A percentile compares a stretch with the other conserved stretches of the same genome.
Conservation (phyloP, 2,888 invertebrate species). For the Cheilosia soror region DNA sequence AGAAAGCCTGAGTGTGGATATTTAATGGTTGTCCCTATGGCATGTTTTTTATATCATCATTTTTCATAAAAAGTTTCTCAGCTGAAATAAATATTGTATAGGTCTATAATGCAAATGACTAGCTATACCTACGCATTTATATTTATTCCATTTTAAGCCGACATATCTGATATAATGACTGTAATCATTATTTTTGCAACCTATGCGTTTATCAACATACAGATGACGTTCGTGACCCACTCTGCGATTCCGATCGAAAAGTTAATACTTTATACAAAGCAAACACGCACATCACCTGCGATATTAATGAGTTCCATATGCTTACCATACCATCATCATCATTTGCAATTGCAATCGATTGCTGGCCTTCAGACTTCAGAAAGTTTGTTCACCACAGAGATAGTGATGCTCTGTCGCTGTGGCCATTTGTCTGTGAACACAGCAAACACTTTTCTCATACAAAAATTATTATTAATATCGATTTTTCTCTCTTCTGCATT, state of each 20-base stretch:
- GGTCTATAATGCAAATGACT: no score
- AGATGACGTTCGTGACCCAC: slow-evolving; percentile 13
- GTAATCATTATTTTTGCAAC: not conserved
- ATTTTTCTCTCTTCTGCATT: slow-evolving; percentile 28
- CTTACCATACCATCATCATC: slow-evolving; percentile 9
- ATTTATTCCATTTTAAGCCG: not conserved
- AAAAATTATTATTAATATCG: slow-evolving; percentile 34
- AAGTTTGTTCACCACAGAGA: slow-evolving; percentile 3
- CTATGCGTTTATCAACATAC: not conserved
- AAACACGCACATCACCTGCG: slow-evolving; percentile 14
- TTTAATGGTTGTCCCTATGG: no score
- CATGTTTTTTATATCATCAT: no score
- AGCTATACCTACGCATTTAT: no score
- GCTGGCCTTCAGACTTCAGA: slow-evolving; percentile 8
- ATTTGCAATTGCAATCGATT: slow-evolving; percentile 21
- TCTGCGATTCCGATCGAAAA: slow-evolving; percentile 17
- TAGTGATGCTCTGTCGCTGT: slow-evolving; percentile 9
- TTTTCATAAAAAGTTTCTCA: no score
- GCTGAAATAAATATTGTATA: no score
- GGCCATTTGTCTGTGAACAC: slow-evolving; percentile 20
- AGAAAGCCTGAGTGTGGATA: no score
- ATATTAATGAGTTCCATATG: slow-evolving; percentile 24
- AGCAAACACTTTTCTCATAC: slow-evolving; percentile 22
- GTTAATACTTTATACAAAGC: slow-evolving; percentile 16
- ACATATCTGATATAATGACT: not conserved